These are phyloP conservation scores for Odontomyia ornata DNA, from an alignment of 2,888 invertebrate genomes.

Conservation along the genomic window DNA sequence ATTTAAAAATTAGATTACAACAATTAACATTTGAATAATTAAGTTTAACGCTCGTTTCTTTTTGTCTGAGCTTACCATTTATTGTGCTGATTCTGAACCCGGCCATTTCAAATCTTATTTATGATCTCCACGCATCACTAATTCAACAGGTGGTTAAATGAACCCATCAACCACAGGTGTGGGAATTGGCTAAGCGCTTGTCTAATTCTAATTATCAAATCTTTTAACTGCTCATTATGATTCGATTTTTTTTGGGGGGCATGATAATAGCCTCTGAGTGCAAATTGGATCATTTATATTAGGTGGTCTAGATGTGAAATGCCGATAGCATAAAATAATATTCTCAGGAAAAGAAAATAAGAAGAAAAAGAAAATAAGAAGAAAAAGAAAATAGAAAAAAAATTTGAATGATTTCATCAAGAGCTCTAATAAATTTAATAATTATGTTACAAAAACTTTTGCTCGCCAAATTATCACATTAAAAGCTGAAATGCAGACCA, in stretches of 20 bases:
- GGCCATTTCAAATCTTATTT: neutral
- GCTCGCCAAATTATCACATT: too few species aligned
- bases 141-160: neutral
- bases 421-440: too few species aligned
- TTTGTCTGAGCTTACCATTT: too few species aligned
- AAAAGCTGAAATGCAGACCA: too few species aligned
- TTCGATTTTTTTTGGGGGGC: neutral
- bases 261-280: neutral
- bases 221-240: neutral
- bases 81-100: neutral
- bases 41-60: too few species aligned
- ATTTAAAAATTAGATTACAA: too few species aligned
- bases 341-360: too few species aligned
- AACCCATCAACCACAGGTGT: neutral
- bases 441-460: neutral
- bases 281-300: neutral
- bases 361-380: too few species aligned
- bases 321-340: neutral
- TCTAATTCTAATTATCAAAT: neutral
- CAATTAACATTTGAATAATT: too few species aligned
- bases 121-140: neutral
- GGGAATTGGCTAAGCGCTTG: neutral
- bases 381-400: too few species aligned
- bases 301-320: neutral
- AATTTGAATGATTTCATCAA: too few species aligned